Base-by-base conservation (phyloP, 2,113 vertebrate genomes). In the Anas platyrhynchos region DNA sequence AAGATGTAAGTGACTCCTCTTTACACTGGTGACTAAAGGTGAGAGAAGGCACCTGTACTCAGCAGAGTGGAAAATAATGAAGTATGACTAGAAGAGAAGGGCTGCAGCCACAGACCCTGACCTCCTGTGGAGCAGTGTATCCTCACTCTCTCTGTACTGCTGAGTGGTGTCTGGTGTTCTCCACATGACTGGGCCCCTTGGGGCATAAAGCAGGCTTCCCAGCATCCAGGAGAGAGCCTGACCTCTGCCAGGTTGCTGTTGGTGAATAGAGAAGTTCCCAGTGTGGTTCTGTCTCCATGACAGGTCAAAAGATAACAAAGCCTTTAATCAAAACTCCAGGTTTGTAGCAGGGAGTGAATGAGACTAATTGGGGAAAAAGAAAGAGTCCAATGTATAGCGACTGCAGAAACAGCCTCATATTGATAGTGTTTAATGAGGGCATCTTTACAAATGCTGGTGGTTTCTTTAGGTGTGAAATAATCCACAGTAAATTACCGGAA, bases 381-480 rank as follows among this genome's bases (percentile, higher is more conserved):
- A 8, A 36, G 31, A 92, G 46, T 71, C 92, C 78, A 92, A 94
- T 92, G 74, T 88, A 96, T 97, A 89, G 96, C 67, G 58, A 78
- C 68, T 96, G 91, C 78, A 81, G 20, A 75, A 87, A 85, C 82
- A 86, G 50, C 83, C 87, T 94, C 63, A 26, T 88, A 96, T 93
- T 93, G 88, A 94, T 95, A 85, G 41, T 61, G 54, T 91, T 75
- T 88, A 96, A 97, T 92, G 78, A 93, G 74, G 55, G 20, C 41
- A 91, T 34, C 67, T 91, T 46, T 94, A 80, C 59, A 90, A 97
- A 85, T 79, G 41, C 22, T 93, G 26, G 36, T 22, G 46, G 65
- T 86, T 96, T 92, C 88, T 75, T 55, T 91, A 88, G 38, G 44
- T 56, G 48, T 94, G 94, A 95, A 78, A 68, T 56, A 92, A 83